Evolutionary conservation across 2,113 vertebrate species (phyloP).

Genomic region (Phycodurus eques): DNA sequence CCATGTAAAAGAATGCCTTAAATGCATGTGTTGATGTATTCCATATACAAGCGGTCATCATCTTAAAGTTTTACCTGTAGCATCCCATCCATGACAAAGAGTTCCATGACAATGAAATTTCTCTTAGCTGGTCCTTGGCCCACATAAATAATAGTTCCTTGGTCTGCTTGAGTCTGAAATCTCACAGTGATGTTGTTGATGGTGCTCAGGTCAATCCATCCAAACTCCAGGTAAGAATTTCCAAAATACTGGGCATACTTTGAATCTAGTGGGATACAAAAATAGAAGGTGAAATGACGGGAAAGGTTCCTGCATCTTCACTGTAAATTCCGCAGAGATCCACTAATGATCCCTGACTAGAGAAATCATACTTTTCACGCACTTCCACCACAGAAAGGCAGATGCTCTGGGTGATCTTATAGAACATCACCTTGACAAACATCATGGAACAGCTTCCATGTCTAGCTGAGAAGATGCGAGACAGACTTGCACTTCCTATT

Average conservation of each 20-base stretch:
- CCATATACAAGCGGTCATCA: not conserved
- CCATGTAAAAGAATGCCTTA: not conserved
- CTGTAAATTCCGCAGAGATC: conserved; percentile 23
- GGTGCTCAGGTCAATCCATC: conserved; percentile 64
- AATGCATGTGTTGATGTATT: not conserved
- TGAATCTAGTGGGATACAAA: conserved; percentile 62
- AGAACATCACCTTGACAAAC: conserved; percentile 25
- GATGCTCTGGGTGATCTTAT: conserved; percentile 11
- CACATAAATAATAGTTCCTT: conserved; percentile 77
- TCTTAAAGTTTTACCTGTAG: conserved; percentile 72
- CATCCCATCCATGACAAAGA: conserved; percentile 72
- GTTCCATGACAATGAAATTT: conserved; percentile 72
- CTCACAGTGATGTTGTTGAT: conserved; percentile 75
- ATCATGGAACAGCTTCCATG: conserved; percentile 23
- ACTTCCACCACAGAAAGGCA: conserved; percentile 20
- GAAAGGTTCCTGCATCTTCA: conserved; percentile 17
- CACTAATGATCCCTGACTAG: conserved; percentile 35
- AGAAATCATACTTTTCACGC: conserved; percentile 29
- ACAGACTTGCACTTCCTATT: conserved; percentile 8
- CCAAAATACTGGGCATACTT: conserved; percentile 72
- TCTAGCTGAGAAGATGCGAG: conserved; percentile 14
- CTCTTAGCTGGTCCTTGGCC: conserved; percentile 61
- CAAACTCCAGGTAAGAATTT: conserved; percentile 80
- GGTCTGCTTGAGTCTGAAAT: conserved; percentile 70
- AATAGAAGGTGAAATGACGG: not conserved